A percentile compares a stretch with the other conserved stretches of the same genome.
Evolutionary conservation across 2,113 vertebrate species (phyloP).

Genomic region (Nothobranchius kuhntae): DNA sequence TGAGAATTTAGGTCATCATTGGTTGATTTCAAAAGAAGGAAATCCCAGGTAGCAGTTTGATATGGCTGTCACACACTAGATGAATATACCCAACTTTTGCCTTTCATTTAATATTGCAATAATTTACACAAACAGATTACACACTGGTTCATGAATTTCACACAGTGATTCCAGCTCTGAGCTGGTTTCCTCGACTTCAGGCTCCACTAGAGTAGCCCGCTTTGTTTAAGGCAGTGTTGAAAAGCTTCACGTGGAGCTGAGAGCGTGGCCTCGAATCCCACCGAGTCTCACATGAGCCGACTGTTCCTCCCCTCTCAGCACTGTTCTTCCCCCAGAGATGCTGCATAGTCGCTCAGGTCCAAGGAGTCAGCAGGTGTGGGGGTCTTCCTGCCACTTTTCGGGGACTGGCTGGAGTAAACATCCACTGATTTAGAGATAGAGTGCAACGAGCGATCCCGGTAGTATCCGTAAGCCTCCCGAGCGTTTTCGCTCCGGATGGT

Average conservation of each 20-base stretch:
- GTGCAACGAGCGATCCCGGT: constrained; percentile 83
- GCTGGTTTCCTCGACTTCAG: constrained; percentile 5
- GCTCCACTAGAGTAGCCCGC: background rate
- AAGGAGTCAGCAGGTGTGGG: constrained; percentile 62
- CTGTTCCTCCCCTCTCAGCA: constrained; percentile 61
- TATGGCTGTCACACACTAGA: constrained; percentile 47
- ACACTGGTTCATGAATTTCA: background rate
- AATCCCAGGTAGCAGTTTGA: background rate
- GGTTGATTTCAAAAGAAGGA: too few relatives aligned
- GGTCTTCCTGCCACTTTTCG: constrained; percentile 60
- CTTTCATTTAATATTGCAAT: constrained; percentile 10
- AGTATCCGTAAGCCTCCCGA: constrained; percentile 87
- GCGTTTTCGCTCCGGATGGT: constrained; percentile 88
- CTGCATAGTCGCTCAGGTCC: constrained; percentile 69
- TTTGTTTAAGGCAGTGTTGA: constrained; percentile 62
- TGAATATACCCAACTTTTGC: constrained; percentile 5
- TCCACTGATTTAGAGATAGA: constrained; percentile 74
- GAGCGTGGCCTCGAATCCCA: background rate
- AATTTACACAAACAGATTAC: constrained; percentile 15
- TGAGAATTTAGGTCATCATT: too few relatives aligned
- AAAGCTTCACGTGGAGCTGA: constrained; percentile 16
- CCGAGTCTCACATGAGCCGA: background rate
- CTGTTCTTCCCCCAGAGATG: constrained; percentile 69
- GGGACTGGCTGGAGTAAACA: constrained; percentile 55
- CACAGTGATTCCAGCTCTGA: background rate